These are phyloP conservation scores for Xiphias gladius DNA, from an alignment of 2,113 vertebrate genomes.

Conservation along the genomic window DNA sequence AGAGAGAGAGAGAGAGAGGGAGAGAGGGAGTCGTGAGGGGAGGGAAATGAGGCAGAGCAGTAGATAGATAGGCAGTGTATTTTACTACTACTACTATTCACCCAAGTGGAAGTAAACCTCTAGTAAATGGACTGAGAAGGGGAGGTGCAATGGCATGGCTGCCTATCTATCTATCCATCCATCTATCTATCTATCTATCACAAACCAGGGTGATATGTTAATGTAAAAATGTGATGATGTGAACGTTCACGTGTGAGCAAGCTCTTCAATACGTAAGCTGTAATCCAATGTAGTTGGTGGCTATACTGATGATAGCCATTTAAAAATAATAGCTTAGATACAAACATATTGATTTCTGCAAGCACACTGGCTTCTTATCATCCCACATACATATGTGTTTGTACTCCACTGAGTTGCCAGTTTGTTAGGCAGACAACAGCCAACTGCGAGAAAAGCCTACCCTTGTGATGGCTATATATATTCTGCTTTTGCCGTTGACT, in stretches of 20 bases:
- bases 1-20: slow-evolving; percentile 42
- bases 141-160: slow-evolving; percentile 55
- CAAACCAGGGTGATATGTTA: background rate
- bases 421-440: no score
- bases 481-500: slow-evolving; percentile 3
- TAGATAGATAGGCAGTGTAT: slow-evolving; percentile 67
- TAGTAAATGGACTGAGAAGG: slow-evolving; percentile 68
- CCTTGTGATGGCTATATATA: background rate
- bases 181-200: slow-evolving; percentile 48
- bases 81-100: slow-evolving; percentile 81
- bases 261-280: background rate
- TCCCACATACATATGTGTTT: background rate
- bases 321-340: background rate
- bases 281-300: background rate
- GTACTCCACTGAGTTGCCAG: background rate
- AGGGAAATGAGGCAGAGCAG: slow-evolving; percentile 73
- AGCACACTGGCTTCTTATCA: background rate
- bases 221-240: slow-evolving; percentile 11
- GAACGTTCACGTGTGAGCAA: slow-evolving; percentile 16
- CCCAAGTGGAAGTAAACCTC: slow-evolving; percentile 79
- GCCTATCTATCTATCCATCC: slow-evolving; percentile 45
- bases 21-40: slow-evolving; percentile 77
- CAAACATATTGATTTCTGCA: background rate
- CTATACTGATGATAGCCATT: background rate
- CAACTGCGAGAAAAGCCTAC: slow-evolving; percentile 3